These are phyloP conservation scores for Piezodorus guildinii DNA, from an alignment of 1,140 invertebrate genomes.

Conservation along the genomic window DNA sequence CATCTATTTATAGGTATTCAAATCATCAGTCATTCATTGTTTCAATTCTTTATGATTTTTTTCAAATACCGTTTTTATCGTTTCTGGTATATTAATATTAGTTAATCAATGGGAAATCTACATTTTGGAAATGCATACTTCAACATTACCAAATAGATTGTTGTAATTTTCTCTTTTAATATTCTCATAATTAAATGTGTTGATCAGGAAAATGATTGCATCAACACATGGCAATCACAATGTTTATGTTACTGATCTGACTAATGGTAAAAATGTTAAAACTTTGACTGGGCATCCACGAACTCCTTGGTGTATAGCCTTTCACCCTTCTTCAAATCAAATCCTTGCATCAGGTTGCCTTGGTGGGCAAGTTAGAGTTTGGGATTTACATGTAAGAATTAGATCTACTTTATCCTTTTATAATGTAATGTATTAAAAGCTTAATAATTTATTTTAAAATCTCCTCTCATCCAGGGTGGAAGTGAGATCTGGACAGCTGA, in stretches of 20 bases:
- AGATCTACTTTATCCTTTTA: neutral
- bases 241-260: slow-evolving; percentile 75
- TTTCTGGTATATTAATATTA: no score
- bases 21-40: no score
- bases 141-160: no score
- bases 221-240: slow-evolving; percentile 86
- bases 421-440: no score
- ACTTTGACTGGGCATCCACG: slow-evolving; percentile 71
- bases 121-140: no score
- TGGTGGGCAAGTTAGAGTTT: slow-evolving; percentile 79
- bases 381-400: slow-evolving; percentile 71
- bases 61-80: no score
- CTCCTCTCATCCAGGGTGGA: slow-evolving; percentile 48
- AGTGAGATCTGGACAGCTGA: slow-evolving; percentile 70
- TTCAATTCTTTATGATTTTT: no score
- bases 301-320: slow-evolving; percentile 85
- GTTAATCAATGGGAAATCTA: no score
- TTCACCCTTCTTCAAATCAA: slow-evolving; percentile 73
- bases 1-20: no score
- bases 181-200: slow-evolving; percentile 6
- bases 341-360: slow-evolving; percentile 80
- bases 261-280: slow-evolving; percentile 64
- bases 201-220: slow-evolving; percentile 62
- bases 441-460: neutral
- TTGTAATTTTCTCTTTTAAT: no score